Evolutionary conservation across 2,113 vertebrate genomes (phyloP).

Genomic region (Dinomys branickii): DNA sequence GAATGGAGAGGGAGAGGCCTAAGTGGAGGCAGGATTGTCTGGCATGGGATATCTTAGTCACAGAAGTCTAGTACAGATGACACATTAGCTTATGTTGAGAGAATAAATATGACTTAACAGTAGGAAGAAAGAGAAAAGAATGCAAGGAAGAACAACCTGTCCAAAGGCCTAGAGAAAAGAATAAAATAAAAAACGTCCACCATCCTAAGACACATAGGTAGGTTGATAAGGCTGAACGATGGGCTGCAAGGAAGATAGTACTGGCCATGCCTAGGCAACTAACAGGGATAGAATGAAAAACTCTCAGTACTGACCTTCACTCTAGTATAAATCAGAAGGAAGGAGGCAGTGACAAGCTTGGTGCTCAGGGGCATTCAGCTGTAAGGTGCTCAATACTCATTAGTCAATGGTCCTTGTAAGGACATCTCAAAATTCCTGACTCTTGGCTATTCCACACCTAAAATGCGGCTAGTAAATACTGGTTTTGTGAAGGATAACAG

Average conservation of each 20-base stretch:
- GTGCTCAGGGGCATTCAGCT: background rate
- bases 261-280: background rate
- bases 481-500: too few relatives aligned
- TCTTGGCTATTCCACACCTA: background rate
- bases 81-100: background rate
- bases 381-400: background rate
- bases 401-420: background rate
- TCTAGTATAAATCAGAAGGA: background rate
- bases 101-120: background rate
- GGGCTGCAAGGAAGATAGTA: background rate
- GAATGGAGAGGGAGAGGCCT: background rate
- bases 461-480: background rate
- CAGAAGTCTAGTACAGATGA: background rate
- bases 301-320: too few relatives aligned
- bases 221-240: background rate
- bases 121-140: background rate
- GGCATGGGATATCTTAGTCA: background rate
- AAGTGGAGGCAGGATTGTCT: accelerated
- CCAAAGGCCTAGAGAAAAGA: background rate
- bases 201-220: background rate
- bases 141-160: background rate
- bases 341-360: background rate
- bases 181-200: background rate
- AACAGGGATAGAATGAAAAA: background rate
- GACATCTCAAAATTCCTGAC: background rate